These are phyloP conservation scores for Erebia aethiops DNA, from an alignment of 2,888 invertebrate genomes.

Conservation along the genomic window DNA sequence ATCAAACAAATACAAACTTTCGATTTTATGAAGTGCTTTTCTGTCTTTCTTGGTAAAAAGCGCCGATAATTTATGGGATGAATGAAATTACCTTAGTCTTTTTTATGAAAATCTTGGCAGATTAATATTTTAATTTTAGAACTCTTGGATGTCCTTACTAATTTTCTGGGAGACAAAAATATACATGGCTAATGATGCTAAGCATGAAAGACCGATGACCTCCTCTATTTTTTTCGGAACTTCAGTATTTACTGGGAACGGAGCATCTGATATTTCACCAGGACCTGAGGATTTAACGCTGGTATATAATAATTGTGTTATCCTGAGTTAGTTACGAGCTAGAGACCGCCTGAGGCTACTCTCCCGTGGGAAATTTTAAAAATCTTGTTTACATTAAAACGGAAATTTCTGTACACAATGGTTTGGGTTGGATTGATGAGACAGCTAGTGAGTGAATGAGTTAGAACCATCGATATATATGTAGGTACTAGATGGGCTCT, in stretches of 20 bases:
- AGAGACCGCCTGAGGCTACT: not conserved
- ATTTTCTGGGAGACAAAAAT: constrained; percentile 75
- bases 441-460: too few relatives aligned
- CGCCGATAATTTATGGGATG: too few relatives aligned
- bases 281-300: constrained; percentile 57
- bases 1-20: too few relatives aligned
- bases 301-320: constrained; percentile 45
- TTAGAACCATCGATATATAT: too few relatives aligned
- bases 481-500: too few relatives aligned
- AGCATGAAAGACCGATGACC: constrained; percentile 61
- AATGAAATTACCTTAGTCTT: too few relatives aligned
- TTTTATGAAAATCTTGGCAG: too few relatives aligned
- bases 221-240: constrained; percentile 66
- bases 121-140: constrained; percentile 46
- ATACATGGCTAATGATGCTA: constrained; percentile 61
- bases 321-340: not conserved
- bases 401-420: too few relatives aligned
- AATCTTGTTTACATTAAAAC: too few relatives aligned
- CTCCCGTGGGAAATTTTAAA: not conserved
- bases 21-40: too few relatives aligned
- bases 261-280: constrained; percentile 59
- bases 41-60: not conserved
- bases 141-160: constrained; percentile 66
- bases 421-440: too few relatives aligned
- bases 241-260: constrained; percentile 65